phyloP scores from a whole-genome alignment of 2,888 invertebrate species.

The Herminia tarsipennalis region DNA sequence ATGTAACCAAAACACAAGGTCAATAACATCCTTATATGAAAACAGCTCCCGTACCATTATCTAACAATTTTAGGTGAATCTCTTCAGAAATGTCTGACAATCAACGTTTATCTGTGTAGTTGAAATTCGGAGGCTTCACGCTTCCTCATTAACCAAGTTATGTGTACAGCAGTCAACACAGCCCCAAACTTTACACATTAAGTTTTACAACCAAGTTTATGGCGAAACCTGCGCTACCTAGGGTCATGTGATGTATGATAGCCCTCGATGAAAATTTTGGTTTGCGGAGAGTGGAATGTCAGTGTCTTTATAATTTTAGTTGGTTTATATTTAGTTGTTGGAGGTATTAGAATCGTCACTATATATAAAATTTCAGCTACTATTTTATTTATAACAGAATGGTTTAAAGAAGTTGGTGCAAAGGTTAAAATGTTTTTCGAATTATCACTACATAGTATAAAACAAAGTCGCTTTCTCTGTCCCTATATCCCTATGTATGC shows the following conservation, averaged over 20 bases:
- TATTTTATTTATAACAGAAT: too few relatives aligned
- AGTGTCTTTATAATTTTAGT: not conserved
- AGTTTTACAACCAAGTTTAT: conserved; percentile 20
- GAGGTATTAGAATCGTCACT: not conserved
- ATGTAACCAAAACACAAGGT: too few relatives aligned
- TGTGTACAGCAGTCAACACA: conserved; percentile 15
- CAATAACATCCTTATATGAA: conserved; percentile 11
- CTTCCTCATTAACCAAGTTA: conserved; percentile 7
- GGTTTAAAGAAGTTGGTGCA: too few relatives aligned
- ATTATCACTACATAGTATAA: too few relatives aligned
- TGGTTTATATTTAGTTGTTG: not conserved
- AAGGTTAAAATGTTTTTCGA: too few relatives aligned
- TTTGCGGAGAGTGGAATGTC: not conserved
- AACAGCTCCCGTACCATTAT: conserved; percentile 12
- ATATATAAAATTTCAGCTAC: not conserved
- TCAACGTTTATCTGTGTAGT: conserved; percentile 28
- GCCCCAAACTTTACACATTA: conserved; percentile 21
- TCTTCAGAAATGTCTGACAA: conserved; percentile 18
- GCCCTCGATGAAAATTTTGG: not conserved
- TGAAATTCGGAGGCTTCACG: conserved; percentile 9
- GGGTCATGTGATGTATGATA: conserved; percentile 16
- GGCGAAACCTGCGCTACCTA: conserved; percentile 9
- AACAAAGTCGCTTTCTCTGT: too few relatives aligned
- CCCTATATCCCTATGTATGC: too few relatives aligned
- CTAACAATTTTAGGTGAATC: conserved; percentile 21